Evolutionary conservation across 2,113 vertebrate species (phyloP), one percentile per base, ranked within the genome.

Genomic region (Speoplatyrhinus poulsoni): DNA sequence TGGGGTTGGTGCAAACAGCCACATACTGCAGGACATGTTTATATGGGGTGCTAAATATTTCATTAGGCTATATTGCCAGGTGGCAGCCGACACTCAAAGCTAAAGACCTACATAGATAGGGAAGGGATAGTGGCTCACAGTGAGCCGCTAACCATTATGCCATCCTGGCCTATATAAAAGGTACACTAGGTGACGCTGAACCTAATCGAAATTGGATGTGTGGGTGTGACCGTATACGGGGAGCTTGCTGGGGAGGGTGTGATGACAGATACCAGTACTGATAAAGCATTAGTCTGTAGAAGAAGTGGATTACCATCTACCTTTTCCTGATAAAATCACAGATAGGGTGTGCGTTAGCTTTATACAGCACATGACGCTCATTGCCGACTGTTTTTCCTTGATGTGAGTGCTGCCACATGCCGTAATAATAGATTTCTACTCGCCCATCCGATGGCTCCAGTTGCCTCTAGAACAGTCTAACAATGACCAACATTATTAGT

Each of bases 21-120:
- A 62, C 15, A 65, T 55, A 65, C 62, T 33, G 36, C 62, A 36
- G 54, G 48, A 66, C 60, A 50, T 69, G 60, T 59, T 65, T 46
- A 67, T 76, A 72, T 60, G 65, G 60, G 33, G 54, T 12, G 13
- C 47, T 87, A 73, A 79, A 87, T 90, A 81, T 83, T 88, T 80
- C 70, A 87, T 78, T 52, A 49, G 69, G 13, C 70, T 33, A 76
- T 82, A 77, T 54, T 74, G 64, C 70, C 73, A 81, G 65, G 62
- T 75, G 70, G 70, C 56, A 47, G 54, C 26, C 46, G 13, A 73
- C 46, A 84, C 70, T 72, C 67, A 70, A 66, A 46, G 55, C 65
- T 47, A 47, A 58, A 26, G 16, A 17, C 33, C 33, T 8, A 65
- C 65, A 67, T 8, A 65, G 41, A 52, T 16, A 53, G 19, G 61